phyloP scores from a whole-genome alignment of 2,113 vertebrate genomes.

The Thryonomys swinderianus region DNA sequence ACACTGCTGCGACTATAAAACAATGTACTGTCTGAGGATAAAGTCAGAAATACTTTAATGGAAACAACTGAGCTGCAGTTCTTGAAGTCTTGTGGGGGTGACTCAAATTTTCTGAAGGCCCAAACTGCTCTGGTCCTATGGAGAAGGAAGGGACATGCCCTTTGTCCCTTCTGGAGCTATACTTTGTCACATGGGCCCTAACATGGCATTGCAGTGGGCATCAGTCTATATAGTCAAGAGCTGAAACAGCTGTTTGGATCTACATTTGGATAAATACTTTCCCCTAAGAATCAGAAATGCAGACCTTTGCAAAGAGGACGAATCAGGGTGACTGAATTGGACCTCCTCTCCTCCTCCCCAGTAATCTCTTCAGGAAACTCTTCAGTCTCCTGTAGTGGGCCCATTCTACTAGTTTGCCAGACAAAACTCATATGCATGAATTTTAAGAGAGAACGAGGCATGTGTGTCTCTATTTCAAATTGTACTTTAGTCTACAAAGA shows the following conservation, averaged over 20 bases:
- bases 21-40: background rate
- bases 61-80: background rate
- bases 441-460: background rate
- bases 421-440: slow-evolving; percentile 7
- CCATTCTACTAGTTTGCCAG: background rate
- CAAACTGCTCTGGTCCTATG: background rate
- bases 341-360: background rate
- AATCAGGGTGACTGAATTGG: background rate
- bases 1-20: background rate
- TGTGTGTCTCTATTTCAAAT: background rate
- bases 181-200: background rate
- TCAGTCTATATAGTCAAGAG: background rate
- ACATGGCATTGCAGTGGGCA: background rate
- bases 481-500: background rate
- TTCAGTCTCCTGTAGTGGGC: background rate
- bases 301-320: background rate
- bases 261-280: background rate
- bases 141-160: background rate
- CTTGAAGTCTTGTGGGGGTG: background rate
- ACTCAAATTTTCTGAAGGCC: background rate
- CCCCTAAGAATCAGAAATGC: background rate
- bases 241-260: background rate
- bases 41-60: background rate
- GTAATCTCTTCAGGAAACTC: background rate
- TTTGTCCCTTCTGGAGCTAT: background rate